Base-by-base conservation (phyloP, 2,113 vertebrate genomes). In the Tringa solitaria region DNA sequence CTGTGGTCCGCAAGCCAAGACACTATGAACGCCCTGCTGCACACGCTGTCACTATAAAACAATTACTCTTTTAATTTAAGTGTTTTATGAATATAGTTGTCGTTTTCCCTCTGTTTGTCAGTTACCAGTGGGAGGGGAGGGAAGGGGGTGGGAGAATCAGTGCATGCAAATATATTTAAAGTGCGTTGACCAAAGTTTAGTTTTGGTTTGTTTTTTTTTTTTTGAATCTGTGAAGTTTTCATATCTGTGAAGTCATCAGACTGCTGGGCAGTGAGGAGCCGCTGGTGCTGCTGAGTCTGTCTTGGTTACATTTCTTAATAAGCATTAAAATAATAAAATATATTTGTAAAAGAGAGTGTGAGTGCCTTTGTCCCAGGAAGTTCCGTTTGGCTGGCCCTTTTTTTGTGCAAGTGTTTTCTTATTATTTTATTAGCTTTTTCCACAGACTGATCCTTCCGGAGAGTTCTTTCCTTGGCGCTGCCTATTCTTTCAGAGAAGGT, bases 271-370 rank as follows among this genome's bases (percentile, higher is more conserved):
- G 95, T 96, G 94, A 96, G 92, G 92, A 95, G 94, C 92, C 63
- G 23, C 95, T 91, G 94, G 91, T 97, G 96, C 96, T 97, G 96
- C 94, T 83, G 96, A 87, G 81, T 96, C 94, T 96, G 96, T 96
- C 96, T 96, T 95, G 95, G 94, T 97, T 96, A 96, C 91, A 82
- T 96, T 97, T 97, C 95, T 96, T 96, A 97, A 96, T 95, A 93
- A 96, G 91, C 93, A 95, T 96, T 96, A 95, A 96, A 94, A 95
- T 96, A 97, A 96, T 96, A 97, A 97, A 95, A 94, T 97, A 96
- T 96, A 89, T 97, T 96, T 97, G 74, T 96, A 97, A 91, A 96
- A 96, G 73, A 69, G 37, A 76, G 94, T 12, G 69, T 83, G 81
- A 82, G 93, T 87, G 67, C 63, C 87, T 97, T 82, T 95, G 84